Evolutionary conservation across 2,113 vertebrate genomes (phyloP).

Genomic region (Melospiza georgiana): DNA sequence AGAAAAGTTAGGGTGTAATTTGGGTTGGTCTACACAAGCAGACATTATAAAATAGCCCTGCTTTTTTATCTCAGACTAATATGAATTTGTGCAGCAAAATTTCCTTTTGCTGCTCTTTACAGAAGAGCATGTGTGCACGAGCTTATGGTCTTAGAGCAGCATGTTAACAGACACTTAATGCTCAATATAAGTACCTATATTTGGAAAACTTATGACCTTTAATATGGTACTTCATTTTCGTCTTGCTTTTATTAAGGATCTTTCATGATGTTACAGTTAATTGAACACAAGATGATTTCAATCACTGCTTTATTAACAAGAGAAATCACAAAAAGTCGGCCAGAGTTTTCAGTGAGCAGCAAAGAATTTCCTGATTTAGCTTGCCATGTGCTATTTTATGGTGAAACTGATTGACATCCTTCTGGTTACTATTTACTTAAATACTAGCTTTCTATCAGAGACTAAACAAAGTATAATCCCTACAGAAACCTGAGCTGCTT

Average conservation of each 20-base stretch:
- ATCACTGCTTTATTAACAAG: background rate
- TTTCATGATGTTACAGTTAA: background rate
- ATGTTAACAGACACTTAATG: background rate
- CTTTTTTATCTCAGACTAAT: background rate
- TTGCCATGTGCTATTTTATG: background rate
- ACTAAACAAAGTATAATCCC: conserved; percentile 32
- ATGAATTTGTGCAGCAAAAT: background rate
- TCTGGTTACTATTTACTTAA: conserved; percentile 29
- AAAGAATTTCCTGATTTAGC: background rate
- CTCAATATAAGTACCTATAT: background rate
- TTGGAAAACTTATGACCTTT: background rate
- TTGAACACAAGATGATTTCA: background rate
- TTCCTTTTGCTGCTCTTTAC: background rate
- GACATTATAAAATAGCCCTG: background rate
- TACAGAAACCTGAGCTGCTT: conserved; percentile 10
- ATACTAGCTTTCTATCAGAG: conserved; percentile 17
- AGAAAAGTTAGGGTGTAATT: background rate
- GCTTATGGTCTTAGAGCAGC: background rate
- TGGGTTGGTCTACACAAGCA: background rate
- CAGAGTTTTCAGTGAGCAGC: background rate
- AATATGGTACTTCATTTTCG: background rate
- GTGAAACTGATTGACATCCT: background rate
- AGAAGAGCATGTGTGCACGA: background rate
- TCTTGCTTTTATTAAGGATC: background rate
- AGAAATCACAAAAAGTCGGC: background rate